Conservation (phyloP, 92 coral and sea anemone species). For the Siderastrea siderea region DNA sequence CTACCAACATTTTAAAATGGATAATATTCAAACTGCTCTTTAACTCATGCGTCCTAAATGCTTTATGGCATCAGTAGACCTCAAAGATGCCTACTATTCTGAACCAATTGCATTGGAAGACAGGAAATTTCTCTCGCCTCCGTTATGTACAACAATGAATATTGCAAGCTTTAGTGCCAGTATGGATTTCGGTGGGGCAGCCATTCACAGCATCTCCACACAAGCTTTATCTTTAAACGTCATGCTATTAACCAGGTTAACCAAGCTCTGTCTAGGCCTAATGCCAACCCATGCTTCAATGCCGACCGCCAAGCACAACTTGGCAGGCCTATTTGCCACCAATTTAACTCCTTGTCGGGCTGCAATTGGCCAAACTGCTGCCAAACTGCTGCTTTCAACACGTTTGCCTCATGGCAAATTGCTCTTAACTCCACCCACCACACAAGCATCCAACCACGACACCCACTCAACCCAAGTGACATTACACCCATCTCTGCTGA, state of each 20-base stretch:
- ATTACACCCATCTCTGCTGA: constrained; percentile 16
- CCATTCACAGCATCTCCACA: constrained; percentile 44
- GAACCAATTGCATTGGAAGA: not conserved
- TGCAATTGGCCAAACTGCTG: constrained; percentile 21
- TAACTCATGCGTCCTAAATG: not conserved
- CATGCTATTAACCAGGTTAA: not conserved
- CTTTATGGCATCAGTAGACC: constrained; percentile 1
- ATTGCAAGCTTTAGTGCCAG: constrained; percentile 45
- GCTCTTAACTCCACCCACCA: constrained; percentile 10
- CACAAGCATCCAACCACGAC: constrained; percentile 1
- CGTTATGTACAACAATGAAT: constrained; percentile 25
- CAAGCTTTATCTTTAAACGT: constrained; percentile 20
- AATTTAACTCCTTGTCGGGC: constrained; percentile 19
- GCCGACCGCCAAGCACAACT: constrained; percentile 23
- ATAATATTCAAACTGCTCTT: not conserved
- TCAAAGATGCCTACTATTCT: not conserved
- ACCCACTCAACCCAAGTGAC: constrained; percentile 12
- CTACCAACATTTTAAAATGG: constrained; percentile 24
- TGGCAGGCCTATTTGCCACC: constrained; percentile 35
- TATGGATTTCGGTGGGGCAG: constrained; percentile 57
- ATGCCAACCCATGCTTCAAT: not conserved
- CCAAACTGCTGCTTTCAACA: constrained; percentile 36
- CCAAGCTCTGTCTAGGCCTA: constrained; percentile 24
- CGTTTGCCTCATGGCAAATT: constrained; percentile 12
- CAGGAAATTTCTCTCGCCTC: constrained; percentile 6